Base-by-base conservation (phyloP, 1,140 invertebrate species). In the Pararge aegeria region DNA sequence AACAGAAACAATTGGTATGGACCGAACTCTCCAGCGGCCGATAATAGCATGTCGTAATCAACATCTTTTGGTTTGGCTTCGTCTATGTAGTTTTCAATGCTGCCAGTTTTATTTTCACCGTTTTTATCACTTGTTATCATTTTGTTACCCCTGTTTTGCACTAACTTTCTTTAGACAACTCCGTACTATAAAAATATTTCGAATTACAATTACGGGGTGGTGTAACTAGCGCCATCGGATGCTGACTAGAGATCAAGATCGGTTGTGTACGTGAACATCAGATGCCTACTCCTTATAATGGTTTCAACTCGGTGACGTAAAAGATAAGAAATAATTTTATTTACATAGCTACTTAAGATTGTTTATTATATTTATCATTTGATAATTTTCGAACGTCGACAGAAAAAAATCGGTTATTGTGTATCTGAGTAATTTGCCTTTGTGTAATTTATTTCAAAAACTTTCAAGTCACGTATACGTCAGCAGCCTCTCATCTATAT, bases 1-100 rank as follows among this genome's bases (percentile, higher is more conserved):
- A 94, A 92, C 73, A 92, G 91, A 27, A 94, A 68, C 9, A 94
- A 70, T 79, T 95, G 94, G 68, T 95, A 95, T 16, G 73, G 80
- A 10, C 93, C 94, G 64, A 92, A 94, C 70, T 94, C 93, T 1
- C 94, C 94, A 13, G 94, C 90, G 30, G 92, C 86, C 7, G 88
- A 87, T 5, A 94, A 76, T 12, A 94, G 77, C 46, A 92, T 90
- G 72, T 94, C 93, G 57, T 94, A 92, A 72, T 93, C 92, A 1
- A 85, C 70, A 13, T 70, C 63, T 37, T 61, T 58, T 7, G 12
- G 37, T 13, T 52, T 44, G 7, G n/a, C 24, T 46, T 64, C 49
- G 5, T 61, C 58, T 18, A 19, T 24, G 16, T 46, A 15, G 5
- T 34, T 15, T 49, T 27, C 21, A 29, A 6, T 15, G 10, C 2